Evolutionary conservation across 2,797 vertebrate species (phyloP).

Genomic region (Tadarida brasiliensis): DNA sequence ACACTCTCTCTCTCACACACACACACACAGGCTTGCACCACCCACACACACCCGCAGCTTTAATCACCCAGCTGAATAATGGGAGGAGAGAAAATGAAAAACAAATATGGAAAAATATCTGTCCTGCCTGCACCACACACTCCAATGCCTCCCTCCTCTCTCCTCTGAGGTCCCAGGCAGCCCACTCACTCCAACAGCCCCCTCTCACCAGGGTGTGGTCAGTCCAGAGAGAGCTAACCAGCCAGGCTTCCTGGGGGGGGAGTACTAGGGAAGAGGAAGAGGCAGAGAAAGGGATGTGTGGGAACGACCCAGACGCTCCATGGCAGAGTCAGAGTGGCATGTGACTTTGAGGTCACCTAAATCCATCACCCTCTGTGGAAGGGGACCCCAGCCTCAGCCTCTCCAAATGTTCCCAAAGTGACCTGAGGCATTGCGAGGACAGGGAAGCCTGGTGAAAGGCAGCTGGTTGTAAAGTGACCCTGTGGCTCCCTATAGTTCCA

Average conservation of each 20-base stretch:
- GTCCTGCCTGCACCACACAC: neutral
- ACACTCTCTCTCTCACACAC: too few species aligned
- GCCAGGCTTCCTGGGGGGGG: neutral
- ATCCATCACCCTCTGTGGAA: neutral
- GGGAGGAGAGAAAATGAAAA: conserved; percentile 52
- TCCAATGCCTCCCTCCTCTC: neutral
- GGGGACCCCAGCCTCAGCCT: neutral
- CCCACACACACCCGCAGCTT: neutral
- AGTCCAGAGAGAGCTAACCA: neutral
- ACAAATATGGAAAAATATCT: neutral
- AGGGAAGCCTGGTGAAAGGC: neutral
- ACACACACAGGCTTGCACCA: neutral
- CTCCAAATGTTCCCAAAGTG: neutral
- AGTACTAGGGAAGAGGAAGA: neutral
- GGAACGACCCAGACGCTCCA: neutral
- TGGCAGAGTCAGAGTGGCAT: fast-evolving
- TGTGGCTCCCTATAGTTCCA: neutral
- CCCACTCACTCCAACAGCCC: neutral
- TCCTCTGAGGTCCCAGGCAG: neutral
- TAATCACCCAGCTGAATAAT: neutral
- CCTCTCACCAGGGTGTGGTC: neutral
- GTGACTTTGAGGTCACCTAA: neutral
- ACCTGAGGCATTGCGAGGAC: neutral
- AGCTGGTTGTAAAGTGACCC: too few species aligned
- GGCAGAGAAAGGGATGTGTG: neutral